phyloP scores from a whole-genome alignment of 2,113 vertebrate species.

The Vidua macroura region DNA sequence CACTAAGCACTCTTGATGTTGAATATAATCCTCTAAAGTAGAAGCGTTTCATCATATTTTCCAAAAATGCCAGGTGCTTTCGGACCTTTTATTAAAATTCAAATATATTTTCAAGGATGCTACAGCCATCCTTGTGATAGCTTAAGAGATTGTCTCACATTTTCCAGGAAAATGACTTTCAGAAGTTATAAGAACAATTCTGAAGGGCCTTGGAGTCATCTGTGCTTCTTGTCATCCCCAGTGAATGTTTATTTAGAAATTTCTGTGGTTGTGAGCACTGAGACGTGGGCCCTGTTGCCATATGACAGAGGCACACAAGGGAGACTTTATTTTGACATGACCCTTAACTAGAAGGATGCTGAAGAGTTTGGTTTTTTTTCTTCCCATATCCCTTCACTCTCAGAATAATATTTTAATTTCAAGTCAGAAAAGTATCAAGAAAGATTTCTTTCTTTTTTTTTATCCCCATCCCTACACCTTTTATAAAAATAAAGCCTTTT shows the following conservation, averaged over 20 bases:
- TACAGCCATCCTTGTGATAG: background rate
- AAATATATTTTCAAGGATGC: background rate
- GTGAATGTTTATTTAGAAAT: background rate
- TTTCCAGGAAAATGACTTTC: background rate
- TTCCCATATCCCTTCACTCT: background rate
- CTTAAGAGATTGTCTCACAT: background rate
- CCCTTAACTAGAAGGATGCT: background rate
- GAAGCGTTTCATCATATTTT: background rate
- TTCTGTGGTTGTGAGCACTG: background rate
- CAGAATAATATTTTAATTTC: background rate
- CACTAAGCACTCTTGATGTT: background rate
- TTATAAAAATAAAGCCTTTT: background rate
- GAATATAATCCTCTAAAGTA: background rate
- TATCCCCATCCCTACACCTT: rapidly evolving
- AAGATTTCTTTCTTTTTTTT: background rate
- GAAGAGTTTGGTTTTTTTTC: background rate
- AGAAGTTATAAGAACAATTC: background rate
- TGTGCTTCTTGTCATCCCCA: background rate
- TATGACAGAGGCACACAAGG: background rate
- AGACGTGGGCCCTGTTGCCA: background rate
- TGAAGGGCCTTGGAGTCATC: background rate
- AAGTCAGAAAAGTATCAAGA: background rate
- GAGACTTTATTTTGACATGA: background rate
- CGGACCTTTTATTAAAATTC: background rate
- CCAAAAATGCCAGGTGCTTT: background rate